Evolutionary conservation across 2,888 invertebrate genomes (phyloP).

Genomic region (Salticus scenicus): DNA sequence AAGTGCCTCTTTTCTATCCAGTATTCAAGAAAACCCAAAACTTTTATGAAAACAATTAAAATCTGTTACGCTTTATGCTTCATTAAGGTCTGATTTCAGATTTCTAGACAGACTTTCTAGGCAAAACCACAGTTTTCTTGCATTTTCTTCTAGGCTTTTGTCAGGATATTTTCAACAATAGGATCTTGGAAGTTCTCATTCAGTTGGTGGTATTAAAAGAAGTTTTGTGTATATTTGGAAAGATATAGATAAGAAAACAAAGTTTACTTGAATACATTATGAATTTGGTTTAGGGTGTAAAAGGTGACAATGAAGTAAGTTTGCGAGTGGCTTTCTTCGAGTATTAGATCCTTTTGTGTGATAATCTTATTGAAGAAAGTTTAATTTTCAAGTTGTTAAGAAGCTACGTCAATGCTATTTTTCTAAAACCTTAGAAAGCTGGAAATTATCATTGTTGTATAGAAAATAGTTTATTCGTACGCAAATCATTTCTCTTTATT

Average conservation of each 20-base stretch:
- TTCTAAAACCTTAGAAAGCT: neutral
- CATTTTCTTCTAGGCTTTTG: neutral
- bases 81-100: neutral
- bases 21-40: neutral
- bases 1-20: neutral
- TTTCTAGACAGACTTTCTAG: neutral
- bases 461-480: neutral
- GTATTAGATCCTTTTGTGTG: neutral
- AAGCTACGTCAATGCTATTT: neutral
- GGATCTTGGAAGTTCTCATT: neutral
- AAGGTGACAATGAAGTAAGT: neutral
- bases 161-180: neutral
- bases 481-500: neutral
- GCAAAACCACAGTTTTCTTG: neutral
- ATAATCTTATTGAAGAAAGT: neutral
- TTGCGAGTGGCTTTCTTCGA: neutral
- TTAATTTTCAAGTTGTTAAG: neutral
- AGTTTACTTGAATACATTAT: neutral
- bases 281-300: neutral
- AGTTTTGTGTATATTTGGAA: neutral
- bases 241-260: neutral
- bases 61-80: neutral
- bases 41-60: neutral
- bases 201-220: neutral
- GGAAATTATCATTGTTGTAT: neutral